These are phyloP conservation scores for Limnothrissa miodon DNA, from an alignment of 2,113 vertebrate species.

Conservation along the genomic window DNA sequence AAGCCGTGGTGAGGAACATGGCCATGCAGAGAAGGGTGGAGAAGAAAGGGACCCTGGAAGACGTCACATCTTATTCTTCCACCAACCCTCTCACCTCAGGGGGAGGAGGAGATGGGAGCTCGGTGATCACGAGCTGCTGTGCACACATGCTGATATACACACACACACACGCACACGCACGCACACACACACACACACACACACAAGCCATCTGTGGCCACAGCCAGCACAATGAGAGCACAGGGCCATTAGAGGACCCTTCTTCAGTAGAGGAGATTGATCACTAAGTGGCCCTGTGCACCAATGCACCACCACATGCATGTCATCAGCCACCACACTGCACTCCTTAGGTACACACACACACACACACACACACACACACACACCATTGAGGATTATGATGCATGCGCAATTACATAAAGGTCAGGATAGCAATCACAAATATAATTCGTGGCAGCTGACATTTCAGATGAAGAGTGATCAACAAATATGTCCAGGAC, in stretches of 20 bases:
- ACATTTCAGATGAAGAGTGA: slow-evolving; percentile 44
- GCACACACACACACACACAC: too few species aligned
- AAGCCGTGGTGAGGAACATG: neutral
- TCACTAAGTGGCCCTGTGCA: neutral
- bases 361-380: slow-evolving; percentile 6
- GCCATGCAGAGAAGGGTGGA: neutral
- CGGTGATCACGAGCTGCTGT: slow-evolving; percentile 61
- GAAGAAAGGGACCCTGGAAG: neutral
- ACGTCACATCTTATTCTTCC: neutral
- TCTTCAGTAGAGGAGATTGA: slow-evolving; percentile 34
- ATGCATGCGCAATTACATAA: slow-evolving; percentile 21
- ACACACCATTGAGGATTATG: neutral
- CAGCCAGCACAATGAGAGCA: slow-evolving; percentile 41
- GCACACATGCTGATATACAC: neutral
- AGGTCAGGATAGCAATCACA: slow-evolving; percentile 36
- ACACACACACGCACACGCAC: too few species aligned
- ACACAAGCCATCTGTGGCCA: slow-evolving; percentile 45
- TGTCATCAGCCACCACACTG: neutral
- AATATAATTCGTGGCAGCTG: slow-evolving; percentile 41
- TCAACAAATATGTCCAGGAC: neutral
- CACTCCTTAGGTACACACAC: neutral
- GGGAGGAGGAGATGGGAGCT: slow-evolving; percentile 21
- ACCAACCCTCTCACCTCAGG: neutral
- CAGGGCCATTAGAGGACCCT: slow-evolving; percentile 39
- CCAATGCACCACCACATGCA: neutral